Evolutionary conservation across 2,888 invertebrate species (phyloP), one percentile per base, ranked within the genome.

Genomic region (Rotaria sp.): DNA sequence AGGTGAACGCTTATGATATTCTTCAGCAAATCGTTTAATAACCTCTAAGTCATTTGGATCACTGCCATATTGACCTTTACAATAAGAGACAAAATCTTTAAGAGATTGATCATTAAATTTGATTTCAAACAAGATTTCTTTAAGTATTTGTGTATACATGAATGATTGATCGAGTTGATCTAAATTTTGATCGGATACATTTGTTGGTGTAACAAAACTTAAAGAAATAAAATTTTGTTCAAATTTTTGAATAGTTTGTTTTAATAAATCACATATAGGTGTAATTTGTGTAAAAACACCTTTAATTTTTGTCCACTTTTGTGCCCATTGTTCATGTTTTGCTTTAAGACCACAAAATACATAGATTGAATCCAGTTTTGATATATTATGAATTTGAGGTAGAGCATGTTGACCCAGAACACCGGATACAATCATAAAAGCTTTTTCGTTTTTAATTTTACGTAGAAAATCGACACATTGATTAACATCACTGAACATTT

Each of bases 151-250:
- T 26, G 80, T 80, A 80, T 80, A 80, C 80, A 80, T 80, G 15
- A 80, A 80, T 41, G 80, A 80, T 80, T 80, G 80, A n/a, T 80
- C 45, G 8, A 80, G 45, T 80, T 80, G 80, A 45, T 80, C 80
- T 2, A 80, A 18, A 45, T 80, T 80, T 80, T 41, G 80, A 8
- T 80, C 45, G 10, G 15, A 41, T 45, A 4, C 45, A 45, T 80
- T 38, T 0, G 45, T n/a, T 15, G 80, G 45, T n/a, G 45, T 24
- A n/a, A 80, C 80, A 80, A 80, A 80, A 45, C 80, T 80, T 5
- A 80, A 11, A 15, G 80, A 80, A 45, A 80, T 3, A 45, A 45
- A 45, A 80, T 24, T 45, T 80, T 80, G 80, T 45, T 80, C 41
- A 80, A 11, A 80, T 45, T 80, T 24, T 80, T n/a, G 80, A 13